Base-by-base conservation (phyloP, 2,888 invertebrate species). In the Cryptosula pallasiana region DNA sequence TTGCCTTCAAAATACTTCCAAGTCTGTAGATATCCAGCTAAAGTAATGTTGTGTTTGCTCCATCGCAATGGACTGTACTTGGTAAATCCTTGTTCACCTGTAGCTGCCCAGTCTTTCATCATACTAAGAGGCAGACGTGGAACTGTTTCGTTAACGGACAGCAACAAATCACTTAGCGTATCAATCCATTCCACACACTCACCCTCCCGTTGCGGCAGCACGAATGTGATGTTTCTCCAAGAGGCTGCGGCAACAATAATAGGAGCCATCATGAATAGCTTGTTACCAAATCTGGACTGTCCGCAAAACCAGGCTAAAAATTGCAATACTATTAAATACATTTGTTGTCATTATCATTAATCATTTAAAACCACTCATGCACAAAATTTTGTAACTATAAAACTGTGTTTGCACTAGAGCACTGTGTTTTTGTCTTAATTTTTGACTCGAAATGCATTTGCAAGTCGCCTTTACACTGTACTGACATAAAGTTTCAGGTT, bases 1-100 rank as follows among this genome's bases (percentile, higher is more conserved):
- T 63, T 32, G 13, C 32, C 27, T 20, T 63, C 34, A 63, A 63
- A 63, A n/a, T 63, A 63, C 27, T 13, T 63, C 63, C 63, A 63
- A 13, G 63, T 32, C n/a, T 63, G 63, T 32, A 27, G 25, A n/a
- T 25, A 63, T 9, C 63, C 63, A 32, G 2, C 63, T 9, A 63
- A 27, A 27, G 27, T 32, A 32, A 63, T 63, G 63, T 32, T 63
- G 5, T 63, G 63, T 29, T 63, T 32, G 63, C 13, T 13, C 16
- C 29, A 2, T 9, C 13, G 32, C 3, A 63, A 13, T 3, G 63
- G 63, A 5, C 13, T 27, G 27, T 32, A 63, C n/a, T 63, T 45
- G 20, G 45, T 13, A 45, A 45, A 45, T 45, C 45, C 45, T 13
- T 45, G 9, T 45, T 45, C 45, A 45, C 9, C 45, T 13, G 20